Percentiles rank a stretch among this genome's conserved stretches.
phyloP scores from a whole-genome alignment of 2,797 vertebrate species.

The Hemitrygon akajei region DNA sequence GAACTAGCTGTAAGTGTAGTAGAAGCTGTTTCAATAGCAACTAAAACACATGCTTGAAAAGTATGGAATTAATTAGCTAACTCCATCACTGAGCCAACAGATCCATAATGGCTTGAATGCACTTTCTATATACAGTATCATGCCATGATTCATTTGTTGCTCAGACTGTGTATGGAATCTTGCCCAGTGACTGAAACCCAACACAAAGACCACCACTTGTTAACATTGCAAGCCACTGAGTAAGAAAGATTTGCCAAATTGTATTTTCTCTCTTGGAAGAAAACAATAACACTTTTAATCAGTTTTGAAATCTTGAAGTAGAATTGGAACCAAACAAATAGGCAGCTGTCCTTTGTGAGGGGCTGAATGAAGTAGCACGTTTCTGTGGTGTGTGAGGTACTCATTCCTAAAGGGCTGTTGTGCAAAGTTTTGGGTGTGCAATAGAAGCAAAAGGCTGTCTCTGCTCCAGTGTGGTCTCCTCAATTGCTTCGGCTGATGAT shows the following conservation, averaged over 20 bases:
- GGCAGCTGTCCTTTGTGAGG: not conserved
- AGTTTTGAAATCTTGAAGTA: not conserved
- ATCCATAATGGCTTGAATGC: not conserved
- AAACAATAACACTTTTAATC: not conserved
- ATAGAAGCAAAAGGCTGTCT: slow-evolving; percentile 7
- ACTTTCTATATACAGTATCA: not conserved
- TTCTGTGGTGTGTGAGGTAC: not conserved
- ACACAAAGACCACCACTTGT: not conserved
- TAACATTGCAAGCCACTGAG: not conserved
- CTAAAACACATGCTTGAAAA: not conserved
- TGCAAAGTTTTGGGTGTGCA: not conserved
- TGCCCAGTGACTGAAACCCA: not conserved
- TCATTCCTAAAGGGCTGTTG: not conserved
- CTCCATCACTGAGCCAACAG: not conserved
- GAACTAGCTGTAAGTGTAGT: not conserved
- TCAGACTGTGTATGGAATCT: not conserved
- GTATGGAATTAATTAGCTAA: not conserved
- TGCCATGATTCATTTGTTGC: not conserved
- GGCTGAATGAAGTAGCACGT: not conserved
- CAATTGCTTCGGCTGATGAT: not conserved
- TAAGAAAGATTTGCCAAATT: not conserved
- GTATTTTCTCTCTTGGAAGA: not conserved
- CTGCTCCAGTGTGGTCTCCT: not conserved
- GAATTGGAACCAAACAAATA: not conserved
- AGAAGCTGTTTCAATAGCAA: not conserved